Evolutionary conservation across 1,140 invertebrate species (phyloP).

Genomic region (Drosophila ananassae): DNA sequence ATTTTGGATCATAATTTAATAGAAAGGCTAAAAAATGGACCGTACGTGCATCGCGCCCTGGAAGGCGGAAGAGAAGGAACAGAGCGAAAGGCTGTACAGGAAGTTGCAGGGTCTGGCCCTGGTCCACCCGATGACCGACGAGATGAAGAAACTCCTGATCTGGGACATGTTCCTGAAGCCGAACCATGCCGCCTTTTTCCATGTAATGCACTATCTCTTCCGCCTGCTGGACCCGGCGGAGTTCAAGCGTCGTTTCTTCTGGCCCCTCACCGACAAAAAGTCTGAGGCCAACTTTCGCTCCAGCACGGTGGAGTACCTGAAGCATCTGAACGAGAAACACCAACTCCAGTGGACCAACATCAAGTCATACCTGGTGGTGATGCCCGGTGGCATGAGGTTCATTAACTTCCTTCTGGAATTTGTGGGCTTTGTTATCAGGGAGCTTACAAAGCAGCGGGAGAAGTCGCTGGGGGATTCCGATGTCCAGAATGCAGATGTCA

Average conservation of each 20-base stretch:
- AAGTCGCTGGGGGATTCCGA: conserved; percentile 41
- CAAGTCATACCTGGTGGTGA: conserved; percentile 77
- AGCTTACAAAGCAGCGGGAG: conserved; percentile 64
- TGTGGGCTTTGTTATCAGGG: conserved; percentile 65
- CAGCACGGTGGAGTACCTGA: conserved; percentile 74
- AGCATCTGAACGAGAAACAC: conserved; percentile 76
- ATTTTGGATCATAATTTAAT: conserved; percentile 7
- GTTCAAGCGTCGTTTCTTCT: conserved; percentile 84
- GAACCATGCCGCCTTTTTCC: conserved; percentile 85
- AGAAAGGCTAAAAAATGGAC: conserved; percentile 54
- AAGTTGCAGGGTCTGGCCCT: conserved; percentile 61
- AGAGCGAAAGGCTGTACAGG: conserved; percentile 64
- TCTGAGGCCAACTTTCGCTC: conserved; percentile 84
- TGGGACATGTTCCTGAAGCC: conserved; percentile 85
- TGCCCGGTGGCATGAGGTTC: conserved; percentile 82
- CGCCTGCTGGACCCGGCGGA: conserved; percentile 83
- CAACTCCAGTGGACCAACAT: conserved; percentile 71
- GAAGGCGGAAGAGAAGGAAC: conserved; percentile 79
- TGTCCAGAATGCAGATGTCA: conserved; percentile 18
- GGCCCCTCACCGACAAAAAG: conserved; percentile 85
- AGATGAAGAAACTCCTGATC: conserved; percentile 59
- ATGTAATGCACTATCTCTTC: conserved; percentile 85
- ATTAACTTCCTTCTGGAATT: conserved; percentile 75
- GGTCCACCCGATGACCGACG: conserved; percentile 64
- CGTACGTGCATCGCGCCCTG: conserved; percentile 69